Evolutionary conservation across 2,113 vertebrate species (phyloP).

Genomic region (Vidua macroura): DNA sequence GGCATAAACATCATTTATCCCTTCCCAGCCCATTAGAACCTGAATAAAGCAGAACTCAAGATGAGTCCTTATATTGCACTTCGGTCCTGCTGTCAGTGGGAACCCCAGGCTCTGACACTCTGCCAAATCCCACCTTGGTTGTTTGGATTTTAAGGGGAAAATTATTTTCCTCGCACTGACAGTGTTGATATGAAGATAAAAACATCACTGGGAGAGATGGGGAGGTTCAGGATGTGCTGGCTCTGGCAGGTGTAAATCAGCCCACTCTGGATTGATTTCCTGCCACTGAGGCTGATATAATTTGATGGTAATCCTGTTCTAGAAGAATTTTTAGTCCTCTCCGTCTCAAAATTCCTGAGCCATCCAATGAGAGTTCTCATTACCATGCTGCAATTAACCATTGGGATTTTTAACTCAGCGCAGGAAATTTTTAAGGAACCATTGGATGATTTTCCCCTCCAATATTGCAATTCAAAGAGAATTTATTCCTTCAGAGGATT

Average conservation of each 20-base stretch:
- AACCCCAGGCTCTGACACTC: not conserved
- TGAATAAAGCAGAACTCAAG: not conserved
- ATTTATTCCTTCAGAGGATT: not conserved
- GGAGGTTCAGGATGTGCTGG: not conserved
- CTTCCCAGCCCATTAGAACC: not conserved
- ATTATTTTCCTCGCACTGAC: not conserved
- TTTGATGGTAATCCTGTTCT: not conserved
- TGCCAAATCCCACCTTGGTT: conserved; percentile 24
- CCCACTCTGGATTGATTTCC: conserved; percentile 17
- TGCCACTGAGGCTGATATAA: not conserved
- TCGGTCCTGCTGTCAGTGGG: not conserved
- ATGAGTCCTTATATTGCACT: not conserved
- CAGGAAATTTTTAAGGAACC: not conserved
- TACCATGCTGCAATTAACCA: not conserved
- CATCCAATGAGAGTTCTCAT: not conserved
- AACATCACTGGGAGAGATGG: not conserved
- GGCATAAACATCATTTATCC: conserved; percentile 57
- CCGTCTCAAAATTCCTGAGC: not conserved
- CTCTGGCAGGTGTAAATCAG: conserved; percentile 32
- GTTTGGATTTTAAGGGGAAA: not conserved
- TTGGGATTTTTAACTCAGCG: not conserved
- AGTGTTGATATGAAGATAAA: not conserved
- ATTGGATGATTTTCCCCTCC: not conserved
- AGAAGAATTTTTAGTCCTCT: not conserved
- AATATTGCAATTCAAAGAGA: not conserved